Conservation (phyloP, 2,113 vertebrate genomes). For the Petaurus breviceps region DNA sequence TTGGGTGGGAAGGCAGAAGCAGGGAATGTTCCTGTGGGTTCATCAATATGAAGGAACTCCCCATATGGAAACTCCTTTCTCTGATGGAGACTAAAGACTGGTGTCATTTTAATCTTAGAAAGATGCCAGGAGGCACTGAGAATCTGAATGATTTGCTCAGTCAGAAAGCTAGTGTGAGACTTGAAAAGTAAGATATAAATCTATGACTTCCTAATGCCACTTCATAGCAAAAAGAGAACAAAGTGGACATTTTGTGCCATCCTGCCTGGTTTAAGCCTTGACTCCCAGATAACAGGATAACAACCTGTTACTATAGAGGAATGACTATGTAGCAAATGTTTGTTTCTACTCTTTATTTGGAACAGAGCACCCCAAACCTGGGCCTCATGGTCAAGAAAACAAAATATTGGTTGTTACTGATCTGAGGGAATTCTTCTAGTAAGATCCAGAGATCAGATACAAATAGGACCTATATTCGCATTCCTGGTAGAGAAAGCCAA, state of each 20-base stretch:
- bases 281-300: neutral
- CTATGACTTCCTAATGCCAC: neutral
- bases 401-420: neutral
- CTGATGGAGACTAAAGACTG: neutral
- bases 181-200: neutral
- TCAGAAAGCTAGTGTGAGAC: neutral
- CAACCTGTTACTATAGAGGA: neutral
- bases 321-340: neutral
- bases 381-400: neutral
- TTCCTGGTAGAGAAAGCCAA: neutral
- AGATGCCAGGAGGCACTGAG: neutral
- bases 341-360: neutral
- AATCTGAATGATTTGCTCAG: neutral
- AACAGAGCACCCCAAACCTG: neutral
- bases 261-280: neutral
- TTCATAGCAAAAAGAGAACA: neutral
- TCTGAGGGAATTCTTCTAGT: neutral
- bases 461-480: neutral
- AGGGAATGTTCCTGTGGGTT: neutral
- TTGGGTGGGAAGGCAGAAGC: neutral
- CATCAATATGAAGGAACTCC: neutral
- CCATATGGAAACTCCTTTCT: neutral
- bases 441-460: neutral
- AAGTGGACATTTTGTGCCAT: slow-evolving; percentile 23
- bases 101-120: neutral